Evolutionary conservation across 2,888 invertebrate species (phyloP).

Genomic region (Hemithea aestivaria): DNA sequence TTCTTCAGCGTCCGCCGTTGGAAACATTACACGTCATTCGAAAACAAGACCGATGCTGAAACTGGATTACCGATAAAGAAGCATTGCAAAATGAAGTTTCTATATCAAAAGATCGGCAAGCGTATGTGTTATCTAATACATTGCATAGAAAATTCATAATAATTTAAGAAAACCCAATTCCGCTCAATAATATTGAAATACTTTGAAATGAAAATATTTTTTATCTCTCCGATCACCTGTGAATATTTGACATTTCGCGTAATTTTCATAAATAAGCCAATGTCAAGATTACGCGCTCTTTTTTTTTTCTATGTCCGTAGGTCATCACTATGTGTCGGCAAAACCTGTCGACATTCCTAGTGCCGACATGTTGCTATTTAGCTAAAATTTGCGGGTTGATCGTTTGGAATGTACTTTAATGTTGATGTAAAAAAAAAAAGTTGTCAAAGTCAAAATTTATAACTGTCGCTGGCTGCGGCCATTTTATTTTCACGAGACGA

Average conservation of each 20-base stretch:
- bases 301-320: too few relatives aligned
- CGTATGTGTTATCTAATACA: slow-evolving; percentile 24
- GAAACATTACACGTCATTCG: slow-evolving; percentile 79
- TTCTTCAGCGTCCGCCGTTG: slow-evolving; percentile 71
- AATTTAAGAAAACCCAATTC: slow-evolving; percentile 30
- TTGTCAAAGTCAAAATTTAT: background rate
- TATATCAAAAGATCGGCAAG: slow-evolving; percentile 20
- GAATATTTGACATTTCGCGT: background rate
- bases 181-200: too few relatives aligned
- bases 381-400: too few relatives aligned
- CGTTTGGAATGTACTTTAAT: too few relatives aligned
- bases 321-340: too few relatives aligned
- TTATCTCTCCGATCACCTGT: slow-evolving; percentile 4
- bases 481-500: slow-evolving; percentile 42
- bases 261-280: background rate
- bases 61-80: slow-evolving; percentile 38
- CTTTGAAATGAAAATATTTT: slow-evolving; percentile 19
- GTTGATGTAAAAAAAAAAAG: too few relatives aligned
- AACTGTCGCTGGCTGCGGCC: slow-evolving; percentile 30
- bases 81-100: slow-evolving; percentile 43
- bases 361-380: too few relatives aligned
- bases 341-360: too few relatives aligned
- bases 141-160: slow-evolving; percentile 41
- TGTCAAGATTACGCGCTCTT: background rate
- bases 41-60: slow-evolving; percentile 54